Base-by-base conservation (phyloP, 1,140 invertebrate species). In the Arctopsyche grandis region DNA sequence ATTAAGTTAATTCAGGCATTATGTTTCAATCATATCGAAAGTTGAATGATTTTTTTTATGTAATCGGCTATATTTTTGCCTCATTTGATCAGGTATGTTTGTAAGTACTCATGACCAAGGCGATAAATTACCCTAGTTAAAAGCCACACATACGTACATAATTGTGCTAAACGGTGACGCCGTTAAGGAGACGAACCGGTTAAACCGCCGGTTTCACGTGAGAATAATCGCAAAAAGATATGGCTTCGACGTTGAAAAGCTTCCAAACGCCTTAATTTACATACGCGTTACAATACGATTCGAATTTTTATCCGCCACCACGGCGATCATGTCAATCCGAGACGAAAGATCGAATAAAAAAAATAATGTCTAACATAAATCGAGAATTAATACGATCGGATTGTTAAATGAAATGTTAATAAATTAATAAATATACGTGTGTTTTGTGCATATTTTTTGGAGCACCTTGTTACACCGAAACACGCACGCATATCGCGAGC, bases 211-310 rank as follows among this genome's bases (percentile, higher is more conserved):
- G 48, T 52, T 52, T 52, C 1, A 52, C 16, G 48, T 52, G 48
- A 52, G 48, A 52, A 52, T 52, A 16, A 52, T 52, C 48, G 48
- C 48, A 16, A 52, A 52, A 52, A 52, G 48, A 52, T 52, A 52
- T 52, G 12, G 48, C 16, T 52, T 52, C 10, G 48, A 52, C 48
- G 48, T 52, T 52, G 48, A 52, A 16, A 52, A 14, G 48, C 48
- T 52, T 52, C 48, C 48, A 16, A 52, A 52, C 10, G 48, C 48
- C 48, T 52, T 52, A 52, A 52, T 52, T 52, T 52, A 52, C 48
- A 52, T 52, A 52, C 48, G 12, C 3, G 48, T 14, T 4, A 52
- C 16, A 52, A 52, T 52, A 52, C 10, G 48, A 52, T 12, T 1
- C 16, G 48, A 5, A 52, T 16, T 16, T 16, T 16, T 16, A 12